These are phyloP conservation scores for Artibeus jamaicensis DNA, from an alignment of 2,797 vertebrate species.

Conservation along the genomic window DNA sequence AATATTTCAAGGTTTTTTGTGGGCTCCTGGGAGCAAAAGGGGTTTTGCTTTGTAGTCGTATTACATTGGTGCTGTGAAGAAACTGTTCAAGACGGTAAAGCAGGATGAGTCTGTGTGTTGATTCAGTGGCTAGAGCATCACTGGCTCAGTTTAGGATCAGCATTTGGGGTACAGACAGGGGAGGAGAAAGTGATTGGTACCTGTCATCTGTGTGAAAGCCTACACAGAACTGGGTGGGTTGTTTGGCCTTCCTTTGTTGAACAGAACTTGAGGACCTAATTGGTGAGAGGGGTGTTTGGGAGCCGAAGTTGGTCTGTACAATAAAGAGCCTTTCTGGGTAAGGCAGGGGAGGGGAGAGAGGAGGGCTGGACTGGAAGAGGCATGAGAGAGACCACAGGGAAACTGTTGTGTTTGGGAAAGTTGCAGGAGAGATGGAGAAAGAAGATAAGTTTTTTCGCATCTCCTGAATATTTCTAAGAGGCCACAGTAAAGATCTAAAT, in stretches of 20 bases:
- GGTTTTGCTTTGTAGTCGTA: not conserved
- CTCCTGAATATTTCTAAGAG: slow-evolving; percentile 11
- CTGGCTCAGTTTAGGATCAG: not conserved
- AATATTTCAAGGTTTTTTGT: slow-evolving; percentile 1
- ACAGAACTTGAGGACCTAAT: not conserved
- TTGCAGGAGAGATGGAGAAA: not conserved
- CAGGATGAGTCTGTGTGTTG: not conserved
- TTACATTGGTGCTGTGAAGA: not conserved
- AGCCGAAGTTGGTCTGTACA: not conserved
- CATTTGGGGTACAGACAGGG: not conserved
- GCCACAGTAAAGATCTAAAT: not conserved
- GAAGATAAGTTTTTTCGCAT: not conserved
- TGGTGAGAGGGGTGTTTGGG: not conserved
- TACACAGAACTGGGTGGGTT: not conserved
- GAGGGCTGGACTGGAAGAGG: not conserved
- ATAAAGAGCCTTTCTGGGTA: not conserved
- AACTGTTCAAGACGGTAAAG: not conserved
- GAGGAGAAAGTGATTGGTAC: not conserved
- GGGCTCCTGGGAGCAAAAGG: not conserved
- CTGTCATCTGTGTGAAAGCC: not conserved
- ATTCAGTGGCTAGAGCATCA: not conserved
- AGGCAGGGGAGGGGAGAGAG: not conserved
- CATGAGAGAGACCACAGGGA: not conserved
- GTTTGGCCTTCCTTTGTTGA: not conserved
- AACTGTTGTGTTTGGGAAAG: not conserved